A percentile compares a stretch with the other conserved stretches of the same genome.
Conservation (phyloP, 2,797 vertebrate species). For the Halcyon badia region DNA sequence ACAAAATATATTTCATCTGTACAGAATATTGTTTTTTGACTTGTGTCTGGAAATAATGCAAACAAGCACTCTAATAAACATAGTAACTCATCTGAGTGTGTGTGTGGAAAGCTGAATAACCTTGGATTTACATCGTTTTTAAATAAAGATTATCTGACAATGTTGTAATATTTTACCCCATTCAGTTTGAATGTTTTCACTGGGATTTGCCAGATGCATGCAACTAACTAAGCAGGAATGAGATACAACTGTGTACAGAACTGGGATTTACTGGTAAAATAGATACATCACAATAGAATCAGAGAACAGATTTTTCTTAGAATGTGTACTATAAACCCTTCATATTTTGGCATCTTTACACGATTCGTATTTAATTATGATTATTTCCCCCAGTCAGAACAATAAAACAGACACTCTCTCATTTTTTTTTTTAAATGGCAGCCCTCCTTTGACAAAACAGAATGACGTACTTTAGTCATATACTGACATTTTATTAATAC, state of each 20-base stretch:
- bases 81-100: slow-evolving; percentile 26
- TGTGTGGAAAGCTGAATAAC: slow-evolving; percentile 6
- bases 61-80: slow-evolving; percentile 77
- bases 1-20: slow-evolving; percentile 73
- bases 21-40: slow-evolving; percentile 48
- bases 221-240: slow-evolving; percentile 4
- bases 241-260: slow-evolving; percentile 23
- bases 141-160: slow-evolving; percentile 47
- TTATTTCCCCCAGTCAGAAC: slow-evolving; percentile 22
- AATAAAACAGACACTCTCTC: not conserved
- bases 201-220: slow-evolving; percentile 43
- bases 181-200: slow-evolving; percentile 49
- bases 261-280: slow-evolving; percentile 45
- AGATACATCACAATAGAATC: slow-evolving; percentile 31
- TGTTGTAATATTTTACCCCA: slow-evolving; percentile 41
- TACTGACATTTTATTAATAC: not conserved
- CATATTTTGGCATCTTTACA: slow-evolving; percentile 62
- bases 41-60: slow-evolving; percentile 64
- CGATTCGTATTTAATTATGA: slow-evolving; percentile 49
- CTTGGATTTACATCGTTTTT: slow-evolving; percentile 62
- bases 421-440: not conserved
- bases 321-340: slow-evolving; percentile 57
- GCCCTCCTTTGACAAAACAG: not conserved
- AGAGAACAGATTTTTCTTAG: slow-evolving; percentile 67
- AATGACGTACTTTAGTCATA: not conserved